Base-by-base conservation (phyloP, 2,113 vertebrate genomes). In the Otus sunia region DNA sequence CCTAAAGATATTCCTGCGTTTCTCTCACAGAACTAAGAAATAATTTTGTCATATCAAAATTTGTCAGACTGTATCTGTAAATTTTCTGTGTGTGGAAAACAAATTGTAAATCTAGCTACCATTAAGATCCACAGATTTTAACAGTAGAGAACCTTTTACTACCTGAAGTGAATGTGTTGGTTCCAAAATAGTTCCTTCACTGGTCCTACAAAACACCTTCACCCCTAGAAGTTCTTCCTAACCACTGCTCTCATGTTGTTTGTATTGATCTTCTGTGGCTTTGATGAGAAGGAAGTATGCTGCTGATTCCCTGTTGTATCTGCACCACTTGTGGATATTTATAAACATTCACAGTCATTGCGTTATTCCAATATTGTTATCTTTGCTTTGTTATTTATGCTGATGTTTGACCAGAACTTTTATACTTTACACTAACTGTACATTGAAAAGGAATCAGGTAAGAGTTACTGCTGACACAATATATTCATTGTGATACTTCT, bases 401-500 rank as follows among this genome's bases (percentile, higher is more conserved):
- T 62, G 26, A 27, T 37, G 56, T 36, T 90, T 81, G 29, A 34
- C 23, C 17, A 32, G 9, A 55, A 32, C 5, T 26, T 59, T 43
- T n/a, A 23, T 34, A 34, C 7, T 59, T 77, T 71, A 16, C 7
- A 5, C 13, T 25, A 43, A 71, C 22, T 27, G 15, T 26, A 50
- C 11, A 0, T 4, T 20, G 55, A 49, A 71, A 76, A 55, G 26
- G 5, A 63, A 59, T 29, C 15, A 12, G 18, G 27, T 21, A 62
- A 52, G 19, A 15, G n/a, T 7, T 27, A 17, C 4, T 68, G 30
- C 11, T 67, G 11, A 20, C 1, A 1, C 21, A 30, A 6, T 45
- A 26, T 1, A 3, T 49, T 76, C 1, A 0, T 52, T 12, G 11
- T 10, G 41, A 16, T 52, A 58, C 13, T 32, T 36, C 34, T 17